Evolutionary conservation across 1,140 invertebrate species (phyloP).

Genomic region (Euura lappo): DNA sequence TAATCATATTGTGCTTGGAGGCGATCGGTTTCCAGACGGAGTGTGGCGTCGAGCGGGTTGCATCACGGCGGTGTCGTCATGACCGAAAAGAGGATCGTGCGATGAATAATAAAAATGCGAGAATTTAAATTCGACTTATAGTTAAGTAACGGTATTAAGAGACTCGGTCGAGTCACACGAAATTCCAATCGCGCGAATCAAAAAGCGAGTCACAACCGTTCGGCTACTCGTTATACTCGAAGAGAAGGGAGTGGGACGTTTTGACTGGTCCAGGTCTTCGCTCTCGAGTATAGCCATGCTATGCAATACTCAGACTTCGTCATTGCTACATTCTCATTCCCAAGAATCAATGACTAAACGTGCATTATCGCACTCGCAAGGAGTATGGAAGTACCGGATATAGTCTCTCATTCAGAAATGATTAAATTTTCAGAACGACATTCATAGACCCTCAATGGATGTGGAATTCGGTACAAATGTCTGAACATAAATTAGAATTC

Average conservation of each 20-base stretch:
- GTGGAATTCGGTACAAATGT: no score
- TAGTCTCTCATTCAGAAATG: neutral
- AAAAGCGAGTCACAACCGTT: neutral
- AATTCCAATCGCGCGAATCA: conserved; percentile 6
- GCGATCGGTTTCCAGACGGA: no score
- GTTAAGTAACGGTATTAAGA: conserved; percentile 13
- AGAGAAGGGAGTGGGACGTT: neutral
- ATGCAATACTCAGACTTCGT: neutral
- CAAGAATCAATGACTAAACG: neutral
- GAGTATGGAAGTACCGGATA: neutral
- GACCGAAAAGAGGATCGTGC: neutral
- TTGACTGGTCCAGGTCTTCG: neutral
- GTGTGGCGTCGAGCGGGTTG: no score
- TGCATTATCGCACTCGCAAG: neutral
- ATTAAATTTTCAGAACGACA: no score
- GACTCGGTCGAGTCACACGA: conserved; percentile 12
- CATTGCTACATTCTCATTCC: neutral
- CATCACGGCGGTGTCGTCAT: no score
- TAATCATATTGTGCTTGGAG: no score
- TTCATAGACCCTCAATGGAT: no score
- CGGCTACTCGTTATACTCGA: no score
- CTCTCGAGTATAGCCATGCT: neutral
- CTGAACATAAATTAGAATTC: no score
- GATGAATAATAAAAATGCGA: neutral
- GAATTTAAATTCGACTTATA: conserved; percentile 5